Evolutionary conservation across 1,140 invertebrate species (phyloP), one percentile per base, ranked within the genome.

Genomic region (Heterodera carotae): DNA sequence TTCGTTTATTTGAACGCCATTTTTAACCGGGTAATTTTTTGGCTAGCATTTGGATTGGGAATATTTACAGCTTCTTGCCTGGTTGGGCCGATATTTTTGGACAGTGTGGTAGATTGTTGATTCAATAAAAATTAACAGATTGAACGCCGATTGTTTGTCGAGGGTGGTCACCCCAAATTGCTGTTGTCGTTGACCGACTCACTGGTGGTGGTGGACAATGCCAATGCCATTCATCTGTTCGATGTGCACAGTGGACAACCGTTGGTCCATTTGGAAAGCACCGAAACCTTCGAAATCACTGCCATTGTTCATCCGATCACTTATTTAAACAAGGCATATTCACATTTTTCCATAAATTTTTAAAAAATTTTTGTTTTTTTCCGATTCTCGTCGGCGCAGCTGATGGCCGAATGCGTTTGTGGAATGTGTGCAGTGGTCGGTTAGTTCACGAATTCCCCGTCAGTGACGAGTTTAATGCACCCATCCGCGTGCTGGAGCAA

Each of bases 391-490:
- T 80, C n/a, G 78, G 78, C n/a, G 62, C 62, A n/a, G 36, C 48
- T 12, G 78, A 79, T 68, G 78, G 78, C 1, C 78, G 78, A 8
- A 60, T 79, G 78, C 78, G 83, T 29, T 33, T 83, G 10, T 60
- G 83, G 43, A 84, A 83, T 70, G 31, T 85, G 27, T 71, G 82
- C 27, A 83, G 31, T 12, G 82, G 80, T 27, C 75, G 77, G 62
- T 71, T 85, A n/a, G 76, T 83, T 31, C 80, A 75, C 43, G 82
- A 83, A 59, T 83, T 83, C 69, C 83, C 75, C 25, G 60, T 34
- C 31, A 56, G 78, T 67, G 22, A 56, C 3, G 33, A 29, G 6
- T 85, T 71, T 36, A 83, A 85, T 29, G 60, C 33, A 4, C 31
- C 64, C 48, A 83, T 83, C 68, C 73, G 34, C 69, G 78, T 66